Conservation (phyloP, 2,888 invertebrate species). For the Hydropsyche betteni region DNA sequence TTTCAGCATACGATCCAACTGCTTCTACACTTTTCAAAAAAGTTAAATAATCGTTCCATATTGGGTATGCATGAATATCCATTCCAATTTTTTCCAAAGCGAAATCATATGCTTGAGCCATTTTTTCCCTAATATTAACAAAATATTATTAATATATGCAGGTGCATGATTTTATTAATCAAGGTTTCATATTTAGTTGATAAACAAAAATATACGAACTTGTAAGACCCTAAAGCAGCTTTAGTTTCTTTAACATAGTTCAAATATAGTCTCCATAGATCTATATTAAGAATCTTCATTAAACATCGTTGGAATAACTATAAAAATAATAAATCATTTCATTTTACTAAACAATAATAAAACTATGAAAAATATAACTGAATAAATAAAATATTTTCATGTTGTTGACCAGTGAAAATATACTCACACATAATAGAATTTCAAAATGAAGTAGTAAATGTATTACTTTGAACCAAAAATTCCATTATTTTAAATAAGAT, state of each 20-base stretch:
- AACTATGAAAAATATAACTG: background rate
- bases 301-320: conserved; percentile 97
- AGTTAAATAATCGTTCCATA: conserved; percentile 98
- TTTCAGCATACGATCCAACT: conserved; percentile 98
- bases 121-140: conserved; percentile 82
- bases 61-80: conserved; percentile 95
- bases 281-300: conserved; percentile 98
- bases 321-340: conserved; percentile 48
- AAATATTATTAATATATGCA: conserved; percentile 52
- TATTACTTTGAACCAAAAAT: too few species aligned
- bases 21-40: conserved; percentile 97
- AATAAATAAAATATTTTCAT: background rate
- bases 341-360: background rate
- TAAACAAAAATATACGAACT: conserved; percentile 69
- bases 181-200: background rate
- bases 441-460: too few species aligned
- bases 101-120: conserved; percentile 99
- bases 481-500: too few species aligned
- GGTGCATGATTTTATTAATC: conserved; percentile 8
- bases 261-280: conserved; percentile 97
- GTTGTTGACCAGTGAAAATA: background rate
- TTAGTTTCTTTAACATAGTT: conserved; percentile 99
- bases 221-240: conserved; percentile 89
- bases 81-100: conserved; percentile 98
- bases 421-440: too few species aligned